These are phyloP conservation scores for Tyto alba DNA, from an alignment of 2,113 vertebrate genomes.

Conservation along the genomic window DNA sequence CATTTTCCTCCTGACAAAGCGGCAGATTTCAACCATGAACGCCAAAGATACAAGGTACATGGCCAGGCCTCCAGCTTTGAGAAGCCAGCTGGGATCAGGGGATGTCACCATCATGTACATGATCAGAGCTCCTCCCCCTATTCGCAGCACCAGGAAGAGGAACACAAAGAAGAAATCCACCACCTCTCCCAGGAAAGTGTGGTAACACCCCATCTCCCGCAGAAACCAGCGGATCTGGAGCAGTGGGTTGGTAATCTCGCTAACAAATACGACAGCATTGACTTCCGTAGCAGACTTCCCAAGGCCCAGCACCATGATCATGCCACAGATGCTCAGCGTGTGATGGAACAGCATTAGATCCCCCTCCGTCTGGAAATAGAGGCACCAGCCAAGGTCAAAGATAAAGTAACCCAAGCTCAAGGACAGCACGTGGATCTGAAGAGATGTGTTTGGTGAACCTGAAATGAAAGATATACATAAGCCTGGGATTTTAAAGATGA, in stretches of 20 bases:
- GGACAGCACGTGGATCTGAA: constrained; percentile 78
- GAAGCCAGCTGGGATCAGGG: constrained; percentile 74
- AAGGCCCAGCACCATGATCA: constrained; percentile 79
- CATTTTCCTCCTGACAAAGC: constrained; percentile 76
- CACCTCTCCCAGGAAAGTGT: constrained; percentile 64
- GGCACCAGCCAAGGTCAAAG: constrained; percentile 88
- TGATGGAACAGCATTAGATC: constrained; percentile 86
- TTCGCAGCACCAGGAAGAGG: constrained; percentile 79
- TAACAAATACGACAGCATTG: constrained; percentile 83
- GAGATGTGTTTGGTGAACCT: constrained; percentile 84
- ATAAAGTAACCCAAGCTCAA: constrained; percentile 86
- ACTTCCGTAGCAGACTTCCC: constrained; percentile 80
- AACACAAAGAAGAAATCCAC: constrained; percentile 83
- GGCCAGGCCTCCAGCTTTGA: constrained; percentile 83
- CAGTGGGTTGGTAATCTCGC: constrained; percentile 88
- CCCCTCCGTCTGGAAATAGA: constrained; percentile 83
- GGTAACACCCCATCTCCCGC: constrained; percentile 72
- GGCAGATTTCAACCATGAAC: constrained; percentile 81
- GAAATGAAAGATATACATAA: not conserved
- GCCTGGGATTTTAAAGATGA: not conserved
- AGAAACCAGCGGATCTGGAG: constrained; percentile 89
- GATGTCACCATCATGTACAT: constrained; percentile 77
- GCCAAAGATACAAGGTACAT: constrained; percentile 85
- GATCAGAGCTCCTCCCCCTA: constrained; percentile 81
- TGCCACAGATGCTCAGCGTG: constrained; percentile 84